Evolutionary conservation across 2,113 vertebrate genomes (phyloP).

Genomic region (Saguinus midas): DNA sequence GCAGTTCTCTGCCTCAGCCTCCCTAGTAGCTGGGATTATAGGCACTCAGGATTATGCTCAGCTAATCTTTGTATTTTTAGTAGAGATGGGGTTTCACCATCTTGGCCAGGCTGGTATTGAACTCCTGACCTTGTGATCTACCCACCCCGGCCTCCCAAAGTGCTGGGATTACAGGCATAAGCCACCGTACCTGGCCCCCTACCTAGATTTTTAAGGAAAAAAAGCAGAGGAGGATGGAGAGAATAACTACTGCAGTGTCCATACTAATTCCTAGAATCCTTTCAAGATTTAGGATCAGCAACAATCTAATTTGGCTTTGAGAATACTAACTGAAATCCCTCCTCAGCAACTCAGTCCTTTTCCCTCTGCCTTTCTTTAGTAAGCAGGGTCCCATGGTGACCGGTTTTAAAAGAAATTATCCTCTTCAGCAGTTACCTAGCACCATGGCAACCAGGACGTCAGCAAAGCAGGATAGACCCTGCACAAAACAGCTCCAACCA

Average conservation of each 20-base stretch:
- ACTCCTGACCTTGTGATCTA: too few relatives aligned
- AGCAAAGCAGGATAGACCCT: constrained; percentile 64
- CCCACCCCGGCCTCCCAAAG: too few relatives aligned
- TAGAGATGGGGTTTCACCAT: too few relatives aligned
- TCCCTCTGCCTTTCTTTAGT: constrained; percentile 52
- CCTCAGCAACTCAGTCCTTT: constrained; percentile 39
- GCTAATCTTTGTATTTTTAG: too few relatives aligned
- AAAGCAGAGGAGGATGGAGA: not conserved
- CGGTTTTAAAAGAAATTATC: constrained; percentile 79
- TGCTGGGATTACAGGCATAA: too few relatives aligned
- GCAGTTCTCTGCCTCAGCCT: too few relatives aligned
- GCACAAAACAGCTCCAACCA: constrained; percentile 44
- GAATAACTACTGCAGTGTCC: constrained; percentile 7
- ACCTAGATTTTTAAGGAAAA: constrained; percentile 23
- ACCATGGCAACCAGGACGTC: constrained; percentile 86
- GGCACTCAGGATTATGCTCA: too few relatives aligned
- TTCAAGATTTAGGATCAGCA: constrained; percentile 38
- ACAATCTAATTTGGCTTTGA: constrained; percentile 42
- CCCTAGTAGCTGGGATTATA: too few relatives aligned
- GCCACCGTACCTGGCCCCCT: too few relatives aligned
- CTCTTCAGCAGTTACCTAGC: constrained; percentile 77
- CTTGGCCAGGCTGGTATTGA: too few relatives aligned
- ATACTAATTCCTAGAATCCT: constrained; percentile 43
- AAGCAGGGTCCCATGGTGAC: constrained; percentile 84
- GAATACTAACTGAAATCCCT: constrained; percentile 64